Evolutionary conservation across 2,113 vertebrate species (phyloP).

Genomic region (Pelobates fuscus): DNA sequence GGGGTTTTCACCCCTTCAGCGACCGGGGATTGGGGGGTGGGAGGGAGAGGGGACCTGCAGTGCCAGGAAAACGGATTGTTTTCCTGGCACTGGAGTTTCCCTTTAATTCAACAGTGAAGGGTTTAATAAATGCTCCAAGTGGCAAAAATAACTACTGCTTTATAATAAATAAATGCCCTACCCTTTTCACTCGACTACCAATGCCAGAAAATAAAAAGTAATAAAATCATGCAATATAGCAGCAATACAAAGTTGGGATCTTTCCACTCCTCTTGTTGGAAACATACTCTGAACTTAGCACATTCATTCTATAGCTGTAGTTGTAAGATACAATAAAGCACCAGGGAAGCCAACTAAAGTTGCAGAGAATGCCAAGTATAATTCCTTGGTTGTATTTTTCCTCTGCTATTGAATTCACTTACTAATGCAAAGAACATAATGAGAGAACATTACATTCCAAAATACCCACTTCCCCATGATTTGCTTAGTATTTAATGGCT

Average conservation of each 20-base stretch:
- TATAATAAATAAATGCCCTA: no score
- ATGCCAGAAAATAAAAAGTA: background rate
- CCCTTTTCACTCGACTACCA: no score
- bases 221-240: background rate
- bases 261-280: background rate
- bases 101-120: no score
- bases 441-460: conserved; percentile 59
- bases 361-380: conserved; percentile 55
- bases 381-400: conserved; percentile 53
- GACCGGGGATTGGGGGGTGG: no score
- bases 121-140: no score
- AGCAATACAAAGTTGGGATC: conserved; percentile 8
- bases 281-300: conserved; percentile 33
- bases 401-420: conserved; percentile 57
- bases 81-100: no score
- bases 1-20: no score
- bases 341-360: conserved; percentile 48
- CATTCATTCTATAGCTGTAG: conserved; percentile 50
- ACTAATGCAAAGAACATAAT: conserved; percentile 60
- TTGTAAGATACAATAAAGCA: conserved; percentile 41
- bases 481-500: conserved; percentile 55
- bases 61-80: no score
- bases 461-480: conserved; percentile 54
- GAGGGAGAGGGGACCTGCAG: no score
- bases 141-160: no score